These are phyloP conservation scores for Scopus umbretta DNA, from an alignment of 2,113 vertebrate genomes.

Conservation along the genomic window DNA sequence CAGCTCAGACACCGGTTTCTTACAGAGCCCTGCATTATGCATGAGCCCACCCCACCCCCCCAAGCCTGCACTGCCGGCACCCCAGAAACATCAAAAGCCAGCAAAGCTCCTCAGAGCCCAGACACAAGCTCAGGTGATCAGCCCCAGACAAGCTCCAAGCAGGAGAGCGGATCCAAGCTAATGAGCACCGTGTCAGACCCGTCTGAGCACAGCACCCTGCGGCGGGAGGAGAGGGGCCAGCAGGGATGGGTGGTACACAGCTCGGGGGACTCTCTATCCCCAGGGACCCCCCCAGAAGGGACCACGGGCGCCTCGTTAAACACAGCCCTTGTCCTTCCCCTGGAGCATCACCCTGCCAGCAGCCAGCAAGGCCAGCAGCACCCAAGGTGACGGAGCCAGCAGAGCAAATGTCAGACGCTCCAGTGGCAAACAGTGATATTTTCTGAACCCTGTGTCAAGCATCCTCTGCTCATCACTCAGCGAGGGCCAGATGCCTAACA, in stretches of 20 bases:
- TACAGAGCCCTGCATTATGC: neutral
- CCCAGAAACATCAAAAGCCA: neutral
- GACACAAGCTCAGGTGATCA: rapidly evolving
- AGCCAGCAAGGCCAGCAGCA: neutral
- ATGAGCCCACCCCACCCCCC: neutral
- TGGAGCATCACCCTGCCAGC: neutral
- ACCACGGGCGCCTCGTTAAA: rapidly evolving
- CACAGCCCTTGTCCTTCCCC: neutral
- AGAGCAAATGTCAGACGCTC: neutral
- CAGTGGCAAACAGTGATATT: neutral
- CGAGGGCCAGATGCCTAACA: neutral
- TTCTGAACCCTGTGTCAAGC: neutral
- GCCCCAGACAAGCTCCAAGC: neutral
- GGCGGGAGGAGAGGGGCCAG: too few species aligned
- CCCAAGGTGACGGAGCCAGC: neutral
- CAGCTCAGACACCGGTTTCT: neutral
- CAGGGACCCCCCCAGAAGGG: neutral
- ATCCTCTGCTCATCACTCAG: neutral
- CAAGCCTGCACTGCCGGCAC: rapidly evolving
- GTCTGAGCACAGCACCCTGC: rapidly evolving
- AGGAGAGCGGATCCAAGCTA: neutral
- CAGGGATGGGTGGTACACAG: rapidly evolving
- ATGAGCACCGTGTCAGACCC: rapidly evolving
- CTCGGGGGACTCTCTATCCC: neutral
- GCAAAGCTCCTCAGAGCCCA: neutral